phyloP scores from a whole-genome alignment of 2,113 vertebrate species.

The Ranitomeya variabilis region DNA sequence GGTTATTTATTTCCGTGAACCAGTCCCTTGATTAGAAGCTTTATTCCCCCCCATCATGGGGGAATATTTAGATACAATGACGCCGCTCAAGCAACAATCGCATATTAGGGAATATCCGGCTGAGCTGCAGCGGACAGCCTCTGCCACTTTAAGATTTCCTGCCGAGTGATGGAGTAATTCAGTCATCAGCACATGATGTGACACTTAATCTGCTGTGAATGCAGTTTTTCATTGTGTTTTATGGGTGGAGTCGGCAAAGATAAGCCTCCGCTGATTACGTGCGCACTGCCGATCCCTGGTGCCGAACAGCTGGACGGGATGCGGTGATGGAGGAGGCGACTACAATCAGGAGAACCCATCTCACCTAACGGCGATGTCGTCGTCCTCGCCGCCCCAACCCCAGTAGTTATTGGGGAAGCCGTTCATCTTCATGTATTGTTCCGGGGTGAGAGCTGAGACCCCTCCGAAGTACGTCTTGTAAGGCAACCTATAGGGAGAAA shows the following conservation, averaged over 20 bases:
- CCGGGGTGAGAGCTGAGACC: slow-evolving; percentile 75
- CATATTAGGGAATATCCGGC: no score
- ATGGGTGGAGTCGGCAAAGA: not conserved
- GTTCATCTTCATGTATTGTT: slow-evolving; percentile 80
- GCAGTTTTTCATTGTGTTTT: not conserved
- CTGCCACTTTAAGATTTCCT: no score
- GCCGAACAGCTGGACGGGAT: not conserved
- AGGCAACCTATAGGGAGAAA: slow-evolving; percentile 71
- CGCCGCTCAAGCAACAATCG: no score
- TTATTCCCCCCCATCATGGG: no score
- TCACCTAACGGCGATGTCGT: slow-evolving; percentile 78
- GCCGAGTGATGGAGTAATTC: no score
- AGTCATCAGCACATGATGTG: no score
- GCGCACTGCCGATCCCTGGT: no score
- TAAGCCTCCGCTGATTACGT: not conserved
- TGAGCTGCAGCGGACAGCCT: no score
- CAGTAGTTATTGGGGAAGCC: slow-evolving; percentile 83
- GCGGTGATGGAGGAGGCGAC: not conserved
- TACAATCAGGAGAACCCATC: not conserved
- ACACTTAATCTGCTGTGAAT: not conserved
- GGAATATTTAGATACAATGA: no score
- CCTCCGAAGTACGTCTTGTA: slow-evolving; percentile 80
- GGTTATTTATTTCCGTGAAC: not conserved
- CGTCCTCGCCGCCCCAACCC: slow-evolving; percentile 81
- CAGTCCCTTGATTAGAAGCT: no score